phyloP scores from a whole-genome alignment of 2,113 vertebrate genomes.

The Silurus asotus region DNA sequence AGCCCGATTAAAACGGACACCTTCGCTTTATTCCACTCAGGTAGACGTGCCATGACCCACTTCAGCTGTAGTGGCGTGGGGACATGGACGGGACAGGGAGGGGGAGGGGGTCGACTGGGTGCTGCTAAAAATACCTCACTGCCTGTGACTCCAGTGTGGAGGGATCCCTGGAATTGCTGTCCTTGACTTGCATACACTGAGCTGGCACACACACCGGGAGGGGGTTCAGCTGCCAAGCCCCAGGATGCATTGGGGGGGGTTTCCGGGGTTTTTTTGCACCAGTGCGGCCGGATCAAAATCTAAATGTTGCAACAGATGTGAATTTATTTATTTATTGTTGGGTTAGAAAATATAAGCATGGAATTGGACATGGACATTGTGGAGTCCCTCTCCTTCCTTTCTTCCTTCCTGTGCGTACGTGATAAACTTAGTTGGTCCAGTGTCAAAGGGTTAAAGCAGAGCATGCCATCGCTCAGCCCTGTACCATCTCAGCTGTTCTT shows the following conservation, averaged over 20 bases:
- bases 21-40: constrained; percentile 71
- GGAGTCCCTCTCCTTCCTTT: too few relatives aligned
- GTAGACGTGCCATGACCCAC: constrained; percentile 74
- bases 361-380: not conserved
- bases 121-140: constrained; percentile 75
- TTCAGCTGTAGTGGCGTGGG: constrained; percentile 63
- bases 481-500: constrained; percentile 70
- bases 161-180: constrained; percentile 78
- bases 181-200: constrained; percentile 64
- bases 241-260: constrained; percentile 61
- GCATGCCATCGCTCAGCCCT: constrained; percentile 62
- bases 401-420: not conserved
- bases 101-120: constrained; percentile 67
- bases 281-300: not conserved
- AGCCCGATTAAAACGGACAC: constrained; percentile 62
- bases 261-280: constrained; percentile 61
- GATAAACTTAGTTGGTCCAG: not conserved
- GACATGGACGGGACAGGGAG: constrained; percentile 52
- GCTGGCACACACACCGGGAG: constrained; percentile 62
- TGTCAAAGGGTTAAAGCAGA: constrained; percentile 63
- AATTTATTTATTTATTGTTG: too few relatives aligned
- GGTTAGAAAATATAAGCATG: too few relatives aligned
- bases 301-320: too few relatives aligned
- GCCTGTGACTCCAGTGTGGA: constrained; percentile 68
- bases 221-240: constrained; percentile 60